Evolutionary conservation across 2,113 vertebrate species (phyloP).

Genomic region (Choloepus hoffmanni): DNA sequence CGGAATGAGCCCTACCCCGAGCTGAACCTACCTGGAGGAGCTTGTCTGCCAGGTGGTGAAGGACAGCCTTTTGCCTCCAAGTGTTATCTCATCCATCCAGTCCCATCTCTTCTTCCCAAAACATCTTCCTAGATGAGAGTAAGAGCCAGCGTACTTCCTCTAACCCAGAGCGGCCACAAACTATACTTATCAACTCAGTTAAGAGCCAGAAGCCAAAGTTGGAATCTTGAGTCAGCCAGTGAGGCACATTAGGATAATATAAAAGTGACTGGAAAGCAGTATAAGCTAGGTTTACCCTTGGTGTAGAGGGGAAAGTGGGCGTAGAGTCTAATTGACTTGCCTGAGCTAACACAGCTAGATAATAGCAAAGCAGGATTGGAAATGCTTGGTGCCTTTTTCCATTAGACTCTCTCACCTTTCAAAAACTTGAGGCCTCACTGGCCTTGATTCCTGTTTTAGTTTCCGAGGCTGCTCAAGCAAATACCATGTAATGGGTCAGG

Average conservation of each 20-base stretch:
- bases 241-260: accelerated
- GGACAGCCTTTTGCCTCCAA: not conserved
- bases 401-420: not conserved
- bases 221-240: not conserved
- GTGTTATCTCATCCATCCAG: not conserved
- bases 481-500: too few species aligned
- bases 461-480: too few species aligned
- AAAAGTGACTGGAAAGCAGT: not conserved
- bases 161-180: not conserved
- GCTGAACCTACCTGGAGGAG: not conserved
- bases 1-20: not conserved
- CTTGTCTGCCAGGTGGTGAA: not conserved
- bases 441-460: not conserved
- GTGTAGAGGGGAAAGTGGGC: not conserved
- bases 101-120: not conserved
- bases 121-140: not conserved
- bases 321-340: not conserved
- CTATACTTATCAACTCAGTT: too few species aligned
- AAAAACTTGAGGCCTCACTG: not conserved
- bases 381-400: not conserved
- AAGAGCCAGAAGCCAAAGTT: not conserved
- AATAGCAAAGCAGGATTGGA: not conserved
- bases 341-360: not conserved
- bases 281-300: not conserved
- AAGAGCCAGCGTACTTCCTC: not conserved